Base-by-base conservation (phyloP, 2,888 invertebrate species). In the Hydroisotoma schaefferi region DNA sequence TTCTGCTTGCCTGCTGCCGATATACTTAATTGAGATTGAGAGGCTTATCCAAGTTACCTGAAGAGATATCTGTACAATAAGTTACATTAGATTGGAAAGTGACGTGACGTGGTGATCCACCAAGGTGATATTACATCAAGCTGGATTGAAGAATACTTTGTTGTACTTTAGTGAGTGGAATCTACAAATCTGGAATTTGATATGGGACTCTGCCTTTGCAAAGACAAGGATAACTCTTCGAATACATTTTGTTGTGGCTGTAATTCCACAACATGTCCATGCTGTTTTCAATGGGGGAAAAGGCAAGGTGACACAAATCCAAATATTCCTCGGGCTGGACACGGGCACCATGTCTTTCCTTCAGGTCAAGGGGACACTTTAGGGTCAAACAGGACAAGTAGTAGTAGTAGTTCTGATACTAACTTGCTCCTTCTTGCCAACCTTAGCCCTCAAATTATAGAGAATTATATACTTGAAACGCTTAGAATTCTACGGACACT, bases 191-290 rank as follows among this genome's bases (percentile, higher is more conserved):
- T n/a, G n/a, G n/a, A n/a, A n/a, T n/a, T n/a, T n/a, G n/a, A n/a
- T 76, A 89, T 90, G 88, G 90, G 90, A 77, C 81, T 83, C 77
- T 88, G 88, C 78, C 83, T 87, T 76, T 87, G 88, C 76, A 87
- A 86, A 76, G 82, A 85, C 59, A 27, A 26, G 55, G 43, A 52
- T 46, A 55, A 56, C 56, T 54, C 65, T 23, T 40, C 47, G 25
- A 57, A 48, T 56, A 59, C 57, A 49, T 62, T 43, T 40, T 66
- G 69, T 55, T 66, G 65, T 61, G 62, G 62, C 23, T 65, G 69
- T 55, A 66, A 64, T 55, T 56, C 67, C 37, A 52, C 59, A 51
- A 57, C 52, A 27, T 66, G 69, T 44, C 60, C 62, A 3, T 69
- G 67, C 58, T 69, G 69, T 55, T 63, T 69, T 48, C 67, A 63